These are phyloP conservation scores for Thalassoma bifasciatum DNA, from an alignment of 2,113 vertebrate species.

Conservation along the genomic window DNA sequence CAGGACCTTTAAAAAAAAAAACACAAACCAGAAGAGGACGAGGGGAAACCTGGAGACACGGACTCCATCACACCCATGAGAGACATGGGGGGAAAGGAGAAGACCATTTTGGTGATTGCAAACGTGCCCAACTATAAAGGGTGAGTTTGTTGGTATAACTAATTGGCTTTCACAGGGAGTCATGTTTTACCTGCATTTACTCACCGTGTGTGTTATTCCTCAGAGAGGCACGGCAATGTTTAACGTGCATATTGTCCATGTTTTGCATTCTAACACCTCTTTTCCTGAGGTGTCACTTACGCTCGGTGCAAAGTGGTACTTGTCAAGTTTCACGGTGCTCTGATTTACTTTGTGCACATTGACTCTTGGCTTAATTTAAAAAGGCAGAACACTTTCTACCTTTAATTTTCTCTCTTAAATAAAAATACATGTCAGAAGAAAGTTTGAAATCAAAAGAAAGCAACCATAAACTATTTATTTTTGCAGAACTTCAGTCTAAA, in stretches of 20 bases:
- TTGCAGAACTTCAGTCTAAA: background rate
- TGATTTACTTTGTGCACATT: constrained; percentile 29
- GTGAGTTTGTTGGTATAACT: constrained; percentile 61
- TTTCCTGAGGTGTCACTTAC: constrained; percentile 49
- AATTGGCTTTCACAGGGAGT: background rate
- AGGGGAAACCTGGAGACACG: constrained; percentile 34
- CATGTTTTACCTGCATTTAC: background rate
- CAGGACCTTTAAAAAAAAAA: constrained; percentile 29
- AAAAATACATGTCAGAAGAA: background rate
- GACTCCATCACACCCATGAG: constrained; percentile 73
- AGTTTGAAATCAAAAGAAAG: background rate
- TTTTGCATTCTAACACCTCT: constrained; percentile 72
- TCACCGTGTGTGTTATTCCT: constrained; percentile 15
- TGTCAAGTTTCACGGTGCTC: constrained; percentile 36
- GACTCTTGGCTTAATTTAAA: background rate
- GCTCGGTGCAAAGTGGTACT: constrained; percentile 42
- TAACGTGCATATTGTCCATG: constrained; percentile 44
- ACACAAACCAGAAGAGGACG: background rate
- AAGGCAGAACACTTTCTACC: background rate
- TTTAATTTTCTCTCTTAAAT: background rate
- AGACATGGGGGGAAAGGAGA: constrained; percentile 81
- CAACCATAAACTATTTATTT: background rate
- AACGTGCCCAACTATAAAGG: constrained; percentile 67
- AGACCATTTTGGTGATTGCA: constrained; percentile 76
- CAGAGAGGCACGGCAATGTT: constrained; percentile 31